Conservation (phyloP, 2,797 vertebrate species). For the Intellagama lesueurii region DNA sequence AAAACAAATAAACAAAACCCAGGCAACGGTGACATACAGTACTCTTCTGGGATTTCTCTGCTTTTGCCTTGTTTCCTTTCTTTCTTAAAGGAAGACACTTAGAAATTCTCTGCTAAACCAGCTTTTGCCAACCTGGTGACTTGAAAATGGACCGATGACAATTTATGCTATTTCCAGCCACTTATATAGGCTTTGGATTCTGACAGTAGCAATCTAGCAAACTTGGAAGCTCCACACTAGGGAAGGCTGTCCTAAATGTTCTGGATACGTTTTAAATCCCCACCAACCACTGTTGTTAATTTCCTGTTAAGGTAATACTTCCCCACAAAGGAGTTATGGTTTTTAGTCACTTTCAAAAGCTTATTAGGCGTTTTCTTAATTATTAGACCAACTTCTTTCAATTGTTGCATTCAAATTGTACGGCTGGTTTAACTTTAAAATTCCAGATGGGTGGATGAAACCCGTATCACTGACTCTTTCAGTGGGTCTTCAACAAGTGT, state of each 20-base stretch:
- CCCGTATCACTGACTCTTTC: no score
- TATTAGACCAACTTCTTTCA: not conserved
- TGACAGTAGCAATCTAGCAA: not conserved
- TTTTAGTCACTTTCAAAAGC: not conserved
- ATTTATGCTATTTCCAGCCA: not conserved
- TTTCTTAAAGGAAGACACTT: not conserved
- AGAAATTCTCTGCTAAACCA: not conserved
- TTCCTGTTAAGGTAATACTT: not conserved
- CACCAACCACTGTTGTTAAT: not conserved
- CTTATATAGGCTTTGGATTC: no score
- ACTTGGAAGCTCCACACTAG: not conserved
- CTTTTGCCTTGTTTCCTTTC: not conserved
- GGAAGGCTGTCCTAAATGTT: not conserved
- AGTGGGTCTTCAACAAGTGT: no score
- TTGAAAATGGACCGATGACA: not conserved
- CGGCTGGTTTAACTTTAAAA: no score
- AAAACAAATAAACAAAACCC: constrained; percentile 34
- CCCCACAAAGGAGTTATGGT: not conserved
- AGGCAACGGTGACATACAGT: not conserved
- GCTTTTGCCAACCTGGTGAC: not conserved
- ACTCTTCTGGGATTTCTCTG: not conserved
- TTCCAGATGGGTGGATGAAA: no score
- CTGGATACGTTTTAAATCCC: not conserved
- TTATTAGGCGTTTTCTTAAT: not conserved
- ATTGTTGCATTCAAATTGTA: no score